A percentile compares a stretch with the other conserved stretches of the same genome.
These are phyloP conservation scores for Polydrusus cervinus DNA, from an alignment of 2,888 invertebrate species.

Conservation along the genomic window DNA sequence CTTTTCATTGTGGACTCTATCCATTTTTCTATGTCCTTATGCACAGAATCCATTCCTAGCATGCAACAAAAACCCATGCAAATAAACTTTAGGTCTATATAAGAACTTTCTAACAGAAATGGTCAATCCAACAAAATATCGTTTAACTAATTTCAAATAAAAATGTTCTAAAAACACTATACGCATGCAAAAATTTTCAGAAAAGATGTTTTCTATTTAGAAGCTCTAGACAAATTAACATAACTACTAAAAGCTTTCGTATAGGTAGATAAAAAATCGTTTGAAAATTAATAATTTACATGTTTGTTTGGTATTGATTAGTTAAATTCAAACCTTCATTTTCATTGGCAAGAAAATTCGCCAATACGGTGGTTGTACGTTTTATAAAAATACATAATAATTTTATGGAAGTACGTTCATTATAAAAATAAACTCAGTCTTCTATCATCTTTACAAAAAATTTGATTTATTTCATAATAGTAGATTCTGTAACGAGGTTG, in stretches of 20 bases:
- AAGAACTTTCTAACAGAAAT: conserved; percentile 18
- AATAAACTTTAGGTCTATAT: not conserved
- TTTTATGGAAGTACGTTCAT: no score
- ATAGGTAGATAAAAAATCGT: not conserved
- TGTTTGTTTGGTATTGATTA: no score
- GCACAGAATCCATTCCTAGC: conserved; percentile 61
- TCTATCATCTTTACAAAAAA: no score
- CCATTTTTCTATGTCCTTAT: conserved; percentile 66
- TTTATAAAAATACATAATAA: no score
- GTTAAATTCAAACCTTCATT: no score
- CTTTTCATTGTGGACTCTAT: conserved; percentile 67
- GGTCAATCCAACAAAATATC: not conserved
- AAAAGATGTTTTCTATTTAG: not conserved
- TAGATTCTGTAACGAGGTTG: no score
- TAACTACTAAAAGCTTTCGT: no score
- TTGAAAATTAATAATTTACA: not conserved
- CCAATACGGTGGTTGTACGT: no score
- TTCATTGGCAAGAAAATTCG: no score
- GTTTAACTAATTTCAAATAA: not conserved
- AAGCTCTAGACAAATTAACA: no score
- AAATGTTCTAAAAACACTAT: not conserved
- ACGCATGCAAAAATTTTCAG: not conserved
- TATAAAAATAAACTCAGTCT: no score
- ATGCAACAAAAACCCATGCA: conserved; percentile 55
- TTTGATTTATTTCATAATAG: no score